These are phyloP conservation scores for Alloplasta piceator DNA, from an alignment of 2,888 invertebrate species.

Conservation along the genomic window DNA sequence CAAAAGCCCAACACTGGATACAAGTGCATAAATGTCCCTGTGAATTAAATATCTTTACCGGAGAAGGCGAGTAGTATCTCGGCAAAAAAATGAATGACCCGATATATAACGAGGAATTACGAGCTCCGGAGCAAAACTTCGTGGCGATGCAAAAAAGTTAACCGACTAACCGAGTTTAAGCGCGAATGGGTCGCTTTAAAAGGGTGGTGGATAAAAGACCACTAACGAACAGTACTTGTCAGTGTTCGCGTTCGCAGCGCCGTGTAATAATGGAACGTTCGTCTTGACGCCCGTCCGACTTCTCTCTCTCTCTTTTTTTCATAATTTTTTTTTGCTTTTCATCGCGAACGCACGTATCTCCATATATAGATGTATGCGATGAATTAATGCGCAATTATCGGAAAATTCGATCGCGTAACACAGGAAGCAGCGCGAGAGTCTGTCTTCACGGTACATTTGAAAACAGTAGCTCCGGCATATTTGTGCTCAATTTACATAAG, in stretches of 20 bases:
- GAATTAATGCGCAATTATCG: slow-evolving; percentile 65
- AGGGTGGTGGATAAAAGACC: neutral
- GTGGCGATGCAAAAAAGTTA: slow-evolving; percentile 60
- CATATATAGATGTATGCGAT: slow-evolving; percentile 4
- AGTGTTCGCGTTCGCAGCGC: slow-evolving; percentile 70
- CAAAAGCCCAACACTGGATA: no score
- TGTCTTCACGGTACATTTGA: slow-evolving; percentile 66
- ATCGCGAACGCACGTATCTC: neutral
- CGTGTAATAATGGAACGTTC: slow-evolving; percentile 68
- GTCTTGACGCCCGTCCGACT: slow-evolving; percentile 60
- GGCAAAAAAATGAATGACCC: neutral
- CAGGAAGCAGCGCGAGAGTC: slow-evolving; percentile 14
- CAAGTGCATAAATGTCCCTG: no score
- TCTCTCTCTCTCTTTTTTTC: neutral
- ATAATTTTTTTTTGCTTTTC: slow-evolving; percentile 17
- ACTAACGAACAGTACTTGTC: slow-evolving; percentile 55
- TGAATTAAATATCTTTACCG: no score
- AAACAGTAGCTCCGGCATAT: slow-evolving; percentile 49
- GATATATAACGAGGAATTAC: slow-evolving; percentile 46
- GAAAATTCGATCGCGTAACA: slow-evolving; percentile 70
- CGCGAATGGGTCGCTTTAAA: slow-evolving; percentile 56
- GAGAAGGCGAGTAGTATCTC: neutral
- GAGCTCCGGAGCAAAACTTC: slow-evolving; percentile 42
- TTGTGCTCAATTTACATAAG: slow-evolving; percentile 44
- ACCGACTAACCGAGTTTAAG: slow-evolving; percentile 73